These are phyloP conservation scores for Sclerodermus sp. DNA, from an alignment of 2,888 invertebrate genomes.

Conservation along the genomic window DNA sequence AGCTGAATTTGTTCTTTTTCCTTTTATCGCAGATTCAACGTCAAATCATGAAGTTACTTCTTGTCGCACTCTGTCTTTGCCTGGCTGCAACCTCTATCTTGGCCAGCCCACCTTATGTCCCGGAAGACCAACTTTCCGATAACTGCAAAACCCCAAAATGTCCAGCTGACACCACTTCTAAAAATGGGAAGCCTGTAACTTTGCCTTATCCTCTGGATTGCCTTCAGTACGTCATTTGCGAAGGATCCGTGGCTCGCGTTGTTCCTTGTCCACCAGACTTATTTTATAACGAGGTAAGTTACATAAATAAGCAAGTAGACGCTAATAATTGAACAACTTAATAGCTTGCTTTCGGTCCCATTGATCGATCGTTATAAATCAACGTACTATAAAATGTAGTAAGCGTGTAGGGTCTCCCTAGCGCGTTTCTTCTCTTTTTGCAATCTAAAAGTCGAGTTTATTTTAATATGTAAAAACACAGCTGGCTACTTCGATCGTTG, in stretches of 20 bases:
- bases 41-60: conserved; percentile 2
- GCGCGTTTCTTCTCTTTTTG: no score
- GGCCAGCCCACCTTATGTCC: conserved; percentile 11
- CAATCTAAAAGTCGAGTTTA: no score
- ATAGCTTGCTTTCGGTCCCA: no score
- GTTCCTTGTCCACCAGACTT: conserved; percentile 21
- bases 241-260: conserved; percentile 9
- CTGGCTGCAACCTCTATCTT: conserved; percentile 8
- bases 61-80: conserved; percentile 1
- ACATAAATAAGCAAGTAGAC: not conserved
- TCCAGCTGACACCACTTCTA: conserved; percentile 3
- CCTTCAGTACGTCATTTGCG: conserved; percentile 26
- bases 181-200: not conserved
- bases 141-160: conserved; percentile 25
- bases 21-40: no score
- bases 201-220: conserved; percentile 30
- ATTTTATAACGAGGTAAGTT: conserved; percentile 26
- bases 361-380: no score
- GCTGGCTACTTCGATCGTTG: no score
- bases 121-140: conserved; percentile 8
- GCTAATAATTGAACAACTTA: no score
- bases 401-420: no score
- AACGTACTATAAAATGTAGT: no score
- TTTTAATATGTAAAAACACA: no score
- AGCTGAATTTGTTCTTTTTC: no score